Base-by-base conservation (phyloP, 2,888 invertebrate genomes). In the Acrobasis repandana region DNA sequence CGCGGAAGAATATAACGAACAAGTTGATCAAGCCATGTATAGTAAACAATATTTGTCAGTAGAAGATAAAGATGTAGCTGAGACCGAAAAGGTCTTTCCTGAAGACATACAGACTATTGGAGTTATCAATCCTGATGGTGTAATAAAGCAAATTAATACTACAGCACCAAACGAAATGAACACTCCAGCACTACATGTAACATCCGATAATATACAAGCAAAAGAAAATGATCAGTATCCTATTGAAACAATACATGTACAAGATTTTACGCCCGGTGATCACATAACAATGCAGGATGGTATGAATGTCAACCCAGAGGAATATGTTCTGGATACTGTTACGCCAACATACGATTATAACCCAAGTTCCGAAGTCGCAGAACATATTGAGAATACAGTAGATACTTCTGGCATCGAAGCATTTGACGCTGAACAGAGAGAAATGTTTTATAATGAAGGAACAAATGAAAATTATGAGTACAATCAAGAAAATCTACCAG, bases 361-460 rank as follows among this genome's bases (percentile, higher is more conserved):
- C 36, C 47, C 65, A 48, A 61, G 63, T 34, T 51, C 62, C 50
- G 48, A 49, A 36, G 18, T 43, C n/a, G 46, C 36, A 11, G 61
- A 67, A n/a, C 50, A 68, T 20, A 36, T 48, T 14, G 64, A 62
- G 14, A 56, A 64, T 18, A 56, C 62, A 54, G 63, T 64, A 47
- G 63, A 70, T 58, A 20, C 43, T 33, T 60, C 74, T 60, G 78
- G 74, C 61, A 83, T 83, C 18, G 71, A 83, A 63, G 83, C 75
- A 36, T 85, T 83, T 70, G 78, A 85, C 61, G 65, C 77, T 34
- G 86, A 88, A 67, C 84, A 86, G 67, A 75, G 65, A 6, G 77
- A 84, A 67, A 80, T 85, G 81, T 85, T 83, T 65, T 83, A 87
- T 72, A 67, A 81, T n/a, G 84, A 88, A 62, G 70, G 79, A 63